A percentile compares a stretch with the other conserved stretches of the same genome.
phyloP scores from a whole-genome alignment of 2,113 vertebrate genomes.

The Brachypteracias leptosomus region DNA sequence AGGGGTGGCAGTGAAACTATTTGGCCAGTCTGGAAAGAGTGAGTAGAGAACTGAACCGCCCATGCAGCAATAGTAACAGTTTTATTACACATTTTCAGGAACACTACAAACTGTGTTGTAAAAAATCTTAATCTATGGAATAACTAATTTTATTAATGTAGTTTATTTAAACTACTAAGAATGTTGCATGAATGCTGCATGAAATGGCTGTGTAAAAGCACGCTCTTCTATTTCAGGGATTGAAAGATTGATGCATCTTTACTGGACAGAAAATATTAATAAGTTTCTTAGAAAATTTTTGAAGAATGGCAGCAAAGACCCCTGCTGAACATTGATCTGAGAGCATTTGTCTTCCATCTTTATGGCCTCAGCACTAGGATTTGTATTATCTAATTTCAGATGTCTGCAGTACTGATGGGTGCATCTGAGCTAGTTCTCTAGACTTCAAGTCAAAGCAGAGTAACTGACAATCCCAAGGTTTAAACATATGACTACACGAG shows the following conservation, averaged over 20 bases:
- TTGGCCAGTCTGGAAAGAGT: not conserved
- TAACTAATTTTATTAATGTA: not conserved
- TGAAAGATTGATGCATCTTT: not conserved
- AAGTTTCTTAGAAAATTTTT: not conserved
- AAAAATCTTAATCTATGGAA: not conserved
- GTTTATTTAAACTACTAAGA: not conserved
- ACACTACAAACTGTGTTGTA: not conserved
- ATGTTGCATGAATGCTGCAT: not conserved
- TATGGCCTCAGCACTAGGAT: not conserved
- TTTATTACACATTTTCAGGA: not conserved
- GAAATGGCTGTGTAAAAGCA: not conserved
- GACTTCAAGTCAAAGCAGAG: not conserved
- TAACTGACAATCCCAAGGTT: not conserved
- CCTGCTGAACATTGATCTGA: not conserved
- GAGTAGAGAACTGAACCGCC: not conserved
- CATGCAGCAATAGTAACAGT: not conserved
- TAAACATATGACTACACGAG: not conserved
- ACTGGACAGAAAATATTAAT: not conserved
- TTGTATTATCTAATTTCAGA: not conserved
- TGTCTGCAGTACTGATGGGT: not conserved
- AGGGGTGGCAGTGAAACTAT: not conserved
- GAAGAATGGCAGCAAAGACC: not conserved
- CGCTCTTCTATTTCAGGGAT: not conserved
- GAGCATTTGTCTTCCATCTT: not conserved
- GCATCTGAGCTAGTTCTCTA: not conserved